Conservation (phyloP, 2,888 invertebrate species). For the Ctena decussata region DNA sequence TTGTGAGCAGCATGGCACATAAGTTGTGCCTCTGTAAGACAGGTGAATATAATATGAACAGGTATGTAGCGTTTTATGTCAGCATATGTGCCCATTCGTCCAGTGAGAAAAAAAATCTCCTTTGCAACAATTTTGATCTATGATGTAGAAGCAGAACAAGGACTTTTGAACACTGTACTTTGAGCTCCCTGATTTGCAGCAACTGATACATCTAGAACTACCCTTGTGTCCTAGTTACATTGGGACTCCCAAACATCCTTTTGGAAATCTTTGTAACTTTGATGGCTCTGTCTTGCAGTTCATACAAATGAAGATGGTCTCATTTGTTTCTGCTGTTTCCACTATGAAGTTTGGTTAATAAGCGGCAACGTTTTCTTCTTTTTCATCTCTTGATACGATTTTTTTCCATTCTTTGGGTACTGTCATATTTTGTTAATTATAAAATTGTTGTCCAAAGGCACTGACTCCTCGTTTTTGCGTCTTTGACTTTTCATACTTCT, state of each 20-base stretch:
- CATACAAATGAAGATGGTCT: neutral
- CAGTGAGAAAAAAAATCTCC: neutral
- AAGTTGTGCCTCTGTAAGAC: neutral
- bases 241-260: neutral
- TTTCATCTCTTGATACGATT: neutral
- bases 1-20: neutral
- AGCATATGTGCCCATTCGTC: neutral
- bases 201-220: conserved; percentile 9
- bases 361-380: neutral
- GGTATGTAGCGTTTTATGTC: neutral
- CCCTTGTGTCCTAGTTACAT: conserved; percentile 32
- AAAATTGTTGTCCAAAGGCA: neutral
- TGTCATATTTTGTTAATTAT: neutral
- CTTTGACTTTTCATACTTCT: neutral
- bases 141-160: conserved; percentile 24
- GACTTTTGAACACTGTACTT: neutral
- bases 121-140: no score
- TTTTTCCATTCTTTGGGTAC: neutral
- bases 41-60: neutral
- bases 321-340: no score
- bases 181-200: neutral
- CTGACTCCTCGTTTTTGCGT: neutral
- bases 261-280: neutral
- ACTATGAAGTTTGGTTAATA: no score
- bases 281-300: neutral